Evolutionary conservation across 2,797 vertebrate genomes (phyloP), one percentile per base, ranked within the genome.

Genomic region (Coregonus sp.): DNA sequence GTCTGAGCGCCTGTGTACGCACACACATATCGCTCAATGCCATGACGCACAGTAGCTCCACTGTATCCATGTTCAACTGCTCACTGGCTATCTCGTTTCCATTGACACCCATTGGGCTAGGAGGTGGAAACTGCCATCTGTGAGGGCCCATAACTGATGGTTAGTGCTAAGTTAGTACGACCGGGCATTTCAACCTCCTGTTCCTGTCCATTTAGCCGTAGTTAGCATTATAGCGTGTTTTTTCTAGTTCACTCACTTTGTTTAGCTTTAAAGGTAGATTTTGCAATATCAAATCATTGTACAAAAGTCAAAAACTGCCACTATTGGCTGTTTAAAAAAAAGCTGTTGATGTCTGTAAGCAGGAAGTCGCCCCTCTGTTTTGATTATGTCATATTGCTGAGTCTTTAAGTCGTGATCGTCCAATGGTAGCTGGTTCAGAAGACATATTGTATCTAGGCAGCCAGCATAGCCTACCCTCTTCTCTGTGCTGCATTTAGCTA

Each of bases 1-100:
- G 74, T 25, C 1, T 59, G 37, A 15, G n/a, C n/a, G 51, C 70
- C 12, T 56, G 67, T 59, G 33, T 40, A n/a, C 66, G 25, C 74
- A 7, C 65, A 9, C 54, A 20, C 12, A 40, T 14, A 47, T 56
- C 5, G 51, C 71, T 72, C 71, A 72, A 72, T 54, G 31, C 71
- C 71, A 72, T 72, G 71, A 72, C 51, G 71, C 71, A 72, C 51
- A 33, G 51, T 72, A 52, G 71, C 51, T 31, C 14, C 51, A 72
- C 51, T 72, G 71, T 56, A 72, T 54, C 70, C 50, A 54, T 54
- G 51, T 72, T 25, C 31, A 72, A 72, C 47, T 20, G 70, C 12
- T 37, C 31, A 68, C 31, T 37, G 33, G 66, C 70, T 71, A 71
- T 72, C 70, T 33, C 20, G 51, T 72, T 72, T 72, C 70, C 70